Evolutionary conservation across 2,797 vertebrate species (phyloP).

Genomic region (Gastrophryne carolinensis): DNA sequence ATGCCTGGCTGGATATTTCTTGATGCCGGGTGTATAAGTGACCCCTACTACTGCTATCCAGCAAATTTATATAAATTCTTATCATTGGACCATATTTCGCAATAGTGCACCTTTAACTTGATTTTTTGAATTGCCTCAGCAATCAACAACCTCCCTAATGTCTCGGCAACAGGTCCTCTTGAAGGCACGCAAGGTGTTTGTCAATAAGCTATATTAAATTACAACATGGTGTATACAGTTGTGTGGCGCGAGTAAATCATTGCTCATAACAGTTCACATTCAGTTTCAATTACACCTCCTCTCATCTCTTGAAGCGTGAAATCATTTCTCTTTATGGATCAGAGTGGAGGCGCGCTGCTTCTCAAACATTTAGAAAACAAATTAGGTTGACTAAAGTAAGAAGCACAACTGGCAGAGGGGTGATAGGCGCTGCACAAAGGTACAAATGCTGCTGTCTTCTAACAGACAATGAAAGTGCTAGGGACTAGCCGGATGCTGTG

Average conservation of each 20-base stretch:
- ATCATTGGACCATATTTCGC: too few species aligned
- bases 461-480: neutral
- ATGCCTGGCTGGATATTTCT: too few species aligned
- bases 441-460: neutral
- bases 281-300: constrained; percentile 18
- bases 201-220: neutral
- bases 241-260: neutral
- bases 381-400: constrained; percentile 8
- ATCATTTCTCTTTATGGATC: constrained; percentile 28
- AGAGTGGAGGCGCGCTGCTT: neutral
- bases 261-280: constrained; percentile 1
- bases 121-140: too few species aligned
- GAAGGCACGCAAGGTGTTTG: neutral
- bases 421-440: neutral
- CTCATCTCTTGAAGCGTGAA: constrained; percentile 6
- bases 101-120: too few species aligned
- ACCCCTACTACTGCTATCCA: too few species aligned
- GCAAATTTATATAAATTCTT: too few species aligned
- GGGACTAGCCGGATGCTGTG: neutral
- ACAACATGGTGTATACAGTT: constrained; percentile 8
- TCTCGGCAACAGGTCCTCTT: neutral
- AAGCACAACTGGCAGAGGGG: neutral
- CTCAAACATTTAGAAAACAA: constrained; percentile 29
- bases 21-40: too few species aligned
- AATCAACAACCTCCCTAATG: too few species aligned